A percentile compares a stretch with the other conserved stretches of the same genome.
Evolutionary conservation across 2,113 vertebrate species (phyloP).

Genomic region (Sciurus niger): DNA sequence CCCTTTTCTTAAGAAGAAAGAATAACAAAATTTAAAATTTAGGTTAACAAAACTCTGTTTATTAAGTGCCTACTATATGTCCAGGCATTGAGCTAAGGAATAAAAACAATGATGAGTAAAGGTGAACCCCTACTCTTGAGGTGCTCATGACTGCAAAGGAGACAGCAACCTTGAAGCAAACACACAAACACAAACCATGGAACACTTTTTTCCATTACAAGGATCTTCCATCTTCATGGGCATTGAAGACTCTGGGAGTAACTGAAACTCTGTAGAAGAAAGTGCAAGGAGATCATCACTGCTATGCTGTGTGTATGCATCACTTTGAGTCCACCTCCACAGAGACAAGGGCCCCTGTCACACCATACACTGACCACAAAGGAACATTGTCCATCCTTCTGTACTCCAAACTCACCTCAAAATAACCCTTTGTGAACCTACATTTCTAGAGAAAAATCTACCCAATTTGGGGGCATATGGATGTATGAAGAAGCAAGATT

Average conservation of each 20-base stretch:
- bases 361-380: neutral
- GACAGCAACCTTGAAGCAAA: neutral
- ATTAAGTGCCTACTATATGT: neutral
- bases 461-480: neutral
- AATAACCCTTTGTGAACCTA: neutral
- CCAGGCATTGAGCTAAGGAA: neutral
- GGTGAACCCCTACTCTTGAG: neutral
- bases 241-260: neutral
- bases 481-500: neutral
- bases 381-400: neutral
- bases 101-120: neutral
- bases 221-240: neutral
- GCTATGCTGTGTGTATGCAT: neutral
- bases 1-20: neutral
- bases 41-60: conserved; percentile 18
- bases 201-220: neutral
- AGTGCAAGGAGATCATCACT: neutral
- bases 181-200: neutral
- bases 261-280: neutral
- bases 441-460: neutral
- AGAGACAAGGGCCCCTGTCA: neutral
- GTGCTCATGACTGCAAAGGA: neutral
- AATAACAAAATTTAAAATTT: neutral
- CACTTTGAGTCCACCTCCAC: neutral
- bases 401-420: neutral